Percentiles rank a stretch among this genome's conserved stretches.
Evolutionary conservation across 1,140 invertebrate genomes (phyloP).

Genomic region (Oryzaephilus surinamensis): DNA sequence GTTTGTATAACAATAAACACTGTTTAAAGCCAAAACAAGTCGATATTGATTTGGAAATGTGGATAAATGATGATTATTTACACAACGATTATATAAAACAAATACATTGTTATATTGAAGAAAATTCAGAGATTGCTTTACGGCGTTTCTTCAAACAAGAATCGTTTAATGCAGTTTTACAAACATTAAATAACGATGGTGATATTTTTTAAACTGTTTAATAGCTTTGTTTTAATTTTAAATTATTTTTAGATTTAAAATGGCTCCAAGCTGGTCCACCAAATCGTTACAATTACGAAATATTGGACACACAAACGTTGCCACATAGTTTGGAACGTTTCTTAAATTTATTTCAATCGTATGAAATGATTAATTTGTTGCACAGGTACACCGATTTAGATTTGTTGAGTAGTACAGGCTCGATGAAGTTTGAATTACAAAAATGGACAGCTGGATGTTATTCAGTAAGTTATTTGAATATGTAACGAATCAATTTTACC

Average conservation of each 20-base stretch:
- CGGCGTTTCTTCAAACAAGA: conserved; percentile 42
- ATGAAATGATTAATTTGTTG: conserved; percentile 45
- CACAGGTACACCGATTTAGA: conserved; percentile 55
- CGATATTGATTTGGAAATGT: conserved; percentile 33
- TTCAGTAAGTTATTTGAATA: conserved; percentile 35
- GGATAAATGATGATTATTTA: conserved; percentile 43
- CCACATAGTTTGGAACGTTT: conserved; percentile 38
- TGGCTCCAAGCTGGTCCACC: conserved; percentile 52
- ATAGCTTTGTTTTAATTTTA: conserved; percentile 4
- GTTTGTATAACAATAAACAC: conserved; percentile 20
- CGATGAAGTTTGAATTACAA: conserved; percentile 49
- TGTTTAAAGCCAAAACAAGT: conserved; percentile 18
- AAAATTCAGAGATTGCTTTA: conserved; percentile 46
- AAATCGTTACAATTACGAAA: conserved; percentile 50
- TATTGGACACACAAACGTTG: conserved; percentile 38
- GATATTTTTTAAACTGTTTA: conserved; percentile 10
- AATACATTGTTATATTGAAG: conserved; percentile 47
- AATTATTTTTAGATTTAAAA: conserved; percentile 30
- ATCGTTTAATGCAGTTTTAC: conserved; percentile 36
- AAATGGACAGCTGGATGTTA: conserved; percentile 56
- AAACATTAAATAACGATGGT: conserved; percentile 37
- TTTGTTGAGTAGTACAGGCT: conserved; percentile 37
- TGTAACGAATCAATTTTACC: background rate
- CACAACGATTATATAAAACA: conserved; percentile 35
- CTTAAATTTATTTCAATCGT: conserved; percentile 41